These are phyloP conservation scores for Tyria jacobaeae DNA, from an alignment of 2,888 invertebrate species.

Conservation along the genomic window DNA sequence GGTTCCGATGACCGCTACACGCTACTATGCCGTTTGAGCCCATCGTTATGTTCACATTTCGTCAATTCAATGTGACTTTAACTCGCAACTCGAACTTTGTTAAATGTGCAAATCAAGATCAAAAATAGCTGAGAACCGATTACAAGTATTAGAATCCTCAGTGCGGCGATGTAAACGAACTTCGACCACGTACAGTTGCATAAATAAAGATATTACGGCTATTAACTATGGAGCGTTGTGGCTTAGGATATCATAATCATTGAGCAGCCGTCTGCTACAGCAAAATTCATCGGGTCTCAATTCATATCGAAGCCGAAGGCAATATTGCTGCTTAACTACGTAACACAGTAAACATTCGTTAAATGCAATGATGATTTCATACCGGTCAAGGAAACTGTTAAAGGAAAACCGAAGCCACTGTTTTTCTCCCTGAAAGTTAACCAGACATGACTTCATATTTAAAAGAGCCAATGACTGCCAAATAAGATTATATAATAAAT, in stretches of 20 bases:
- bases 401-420: conserved; percentile 64
- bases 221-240: conserved; percentile 57
- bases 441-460: no score
- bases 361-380: conserved; percentile 76
- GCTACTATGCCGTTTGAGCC: conserved; percentile 42
- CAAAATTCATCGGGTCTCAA: conserved; percentile 61
- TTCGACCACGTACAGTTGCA: conserved; percentile 53
- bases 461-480: no score
- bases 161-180: conserved; percentile 58
- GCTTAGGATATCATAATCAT: conserved; percentile 66
- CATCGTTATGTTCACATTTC: conserved; percentile 40
- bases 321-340: conserved; percentile 67
- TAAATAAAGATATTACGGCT: conserved; percentile 72
- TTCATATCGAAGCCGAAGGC: conserved; percentile 54
- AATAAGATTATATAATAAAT: no score
- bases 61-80: conserved; percentile 36
- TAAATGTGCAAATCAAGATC: conserved; percentile 38
- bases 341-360: conserved; percentile 73
- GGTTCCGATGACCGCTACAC: conserved; percentile 47
- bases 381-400: conserved; percentile 76
- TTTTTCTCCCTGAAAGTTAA: conserved; percentile 22
- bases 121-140: conserved; percentile 49
- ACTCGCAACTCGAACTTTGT: conserved; percentile 27
- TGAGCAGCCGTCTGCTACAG: conserved; percentile 54
- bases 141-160: conserved; percentile 49